These are phyloP conservation scores for Strix occidentalis DNA, from an alignment of 2,797 vertebrate species.

Conservation along the genomic window DNA sequence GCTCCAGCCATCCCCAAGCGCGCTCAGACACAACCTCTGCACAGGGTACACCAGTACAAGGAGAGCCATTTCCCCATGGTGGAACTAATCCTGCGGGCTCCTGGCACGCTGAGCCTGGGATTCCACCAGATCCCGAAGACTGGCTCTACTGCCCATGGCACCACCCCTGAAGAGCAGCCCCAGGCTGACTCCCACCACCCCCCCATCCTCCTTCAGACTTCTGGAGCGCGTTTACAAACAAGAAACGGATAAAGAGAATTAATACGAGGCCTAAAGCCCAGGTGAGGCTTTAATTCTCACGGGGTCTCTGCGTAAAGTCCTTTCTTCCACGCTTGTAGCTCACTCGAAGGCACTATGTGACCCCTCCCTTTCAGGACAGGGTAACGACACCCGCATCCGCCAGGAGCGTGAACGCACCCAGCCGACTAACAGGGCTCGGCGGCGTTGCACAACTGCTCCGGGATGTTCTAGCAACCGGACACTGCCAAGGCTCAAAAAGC, in stretches of 20 bases:
- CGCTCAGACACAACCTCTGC: too few relatives aligned
- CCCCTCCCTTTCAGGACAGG: neutral
- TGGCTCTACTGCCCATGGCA: neutral
- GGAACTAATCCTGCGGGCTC: neutral
- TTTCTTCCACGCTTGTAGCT: neutral
- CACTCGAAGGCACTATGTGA: accelerated
- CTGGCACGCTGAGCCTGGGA: neutral
- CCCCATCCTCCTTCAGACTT: neutral
- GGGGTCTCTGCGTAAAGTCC: neutral
- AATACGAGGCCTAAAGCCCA: neutral
- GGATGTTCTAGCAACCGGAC: neutral
- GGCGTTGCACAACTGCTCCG: neutral
- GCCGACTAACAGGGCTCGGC: accelerated
- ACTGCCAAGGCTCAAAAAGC: neutral
- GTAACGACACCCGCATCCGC: neutral
- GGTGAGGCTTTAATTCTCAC: too few relatives aligned
- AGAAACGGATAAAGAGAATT: accelerated
- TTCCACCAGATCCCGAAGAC: neutral
- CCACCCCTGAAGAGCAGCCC: neutral
- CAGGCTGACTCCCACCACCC: neutral
- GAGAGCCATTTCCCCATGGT: neutral
- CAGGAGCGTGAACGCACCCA: neutral
- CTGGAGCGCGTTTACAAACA: accelerated
- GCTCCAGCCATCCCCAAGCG: neutral
- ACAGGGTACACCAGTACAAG: accelerated